Conservation (phyloP, 2,888 invertebrate genomes). For the Copidosoma aretas region DNA sequence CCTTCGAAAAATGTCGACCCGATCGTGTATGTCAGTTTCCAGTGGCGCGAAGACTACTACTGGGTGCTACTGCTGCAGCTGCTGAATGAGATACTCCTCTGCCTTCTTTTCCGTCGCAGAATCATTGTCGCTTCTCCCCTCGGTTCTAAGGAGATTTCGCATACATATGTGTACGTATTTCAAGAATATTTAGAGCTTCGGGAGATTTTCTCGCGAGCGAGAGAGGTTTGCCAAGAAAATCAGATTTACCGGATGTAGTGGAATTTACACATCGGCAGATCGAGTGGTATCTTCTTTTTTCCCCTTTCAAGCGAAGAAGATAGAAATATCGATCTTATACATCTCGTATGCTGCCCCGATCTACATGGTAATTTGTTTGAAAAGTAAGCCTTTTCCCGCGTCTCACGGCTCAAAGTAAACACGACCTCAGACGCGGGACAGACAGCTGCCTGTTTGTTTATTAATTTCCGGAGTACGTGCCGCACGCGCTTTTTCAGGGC, state of each 20-base stretch:
- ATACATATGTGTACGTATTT: too few species aligned
- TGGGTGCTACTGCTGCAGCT: neutral
- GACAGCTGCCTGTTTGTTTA: neutral
- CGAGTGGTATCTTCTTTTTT: too few species aligned
- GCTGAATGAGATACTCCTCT: neutral
- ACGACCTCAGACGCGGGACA: too few species aligned
- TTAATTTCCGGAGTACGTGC: neutral
- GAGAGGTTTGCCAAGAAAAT: too few species aligned
- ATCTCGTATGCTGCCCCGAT: neutral
- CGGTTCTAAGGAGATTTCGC: neutral
- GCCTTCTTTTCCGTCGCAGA: neutral
- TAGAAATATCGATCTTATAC: too few species aligned
- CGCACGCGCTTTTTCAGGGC: neutral
- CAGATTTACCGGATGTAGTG: too few species aligned
- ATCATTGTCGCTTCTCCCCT: neutral
- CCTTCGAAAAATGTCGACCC: neutral
- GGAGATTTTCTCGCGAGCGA: too few species aligned
- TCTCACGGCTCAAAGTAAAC: too few species aligned
- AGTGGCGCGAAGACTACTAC: neutral
- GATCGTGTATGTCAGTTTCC: conserved; percentile 6
- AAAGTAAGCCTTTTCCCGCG: neutral
- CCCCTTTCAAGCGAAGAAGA: too few species aligned
- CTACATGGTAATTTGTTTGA: neutral
- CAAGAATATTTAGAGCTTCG: too few species aligned
- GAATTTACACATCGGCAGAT: too few species aligned